Conservation (phyloP, 53 echinoderm and acorn worm genomes). For the Zoroaster sp. region DNA sequence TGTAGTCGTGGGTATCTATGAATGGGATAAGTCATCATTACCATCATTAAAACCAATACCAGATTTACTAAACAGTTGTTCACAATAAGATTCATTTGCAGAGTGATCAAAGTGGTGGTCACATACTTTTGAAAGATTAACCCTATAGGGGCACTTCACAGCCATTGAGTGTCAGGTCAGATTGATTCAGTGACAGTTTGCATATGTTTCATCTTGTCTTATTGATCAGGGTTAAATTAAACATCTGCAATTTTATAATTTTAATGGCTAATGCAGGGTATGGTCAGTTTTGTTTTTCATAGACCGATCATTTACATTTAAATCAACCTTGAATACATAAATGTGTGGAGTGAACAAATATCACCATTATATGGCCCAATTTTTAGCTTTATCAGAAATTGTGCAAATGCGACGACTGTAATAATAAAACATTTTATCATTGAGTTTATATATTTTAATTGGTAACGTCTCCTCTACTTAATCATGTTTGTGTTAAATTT, state of each 20-base stretch:
- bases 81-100: no score
- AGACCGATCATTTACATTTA: not conserved
- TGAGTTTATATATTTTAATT: not conserved
- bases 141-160: no score
- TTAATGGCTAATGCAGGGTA: no score
- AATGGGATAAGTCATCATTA: no score
- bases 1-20: no score
- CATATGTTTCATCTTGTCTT: not conserved
- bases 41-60: no score
- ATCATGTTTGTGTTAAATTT: not conserved
- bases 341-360: not conserved
- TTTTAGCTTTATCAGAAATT: not conserved
- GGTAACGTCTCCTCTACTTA: not conserved
- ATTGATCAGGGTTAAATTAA: not conserved
- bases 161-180: no score
- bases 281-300: not conserved
- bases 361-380: no score
- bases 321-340: not conserved
- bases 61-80: no score
- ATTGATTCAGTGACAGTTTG: not conserved
- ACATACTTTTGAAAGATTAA: no score
- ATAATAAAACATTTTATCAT: not conserved
- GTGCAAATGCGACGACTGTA: not conserved
- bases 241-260: no score
- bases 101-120: no score